Base-by-base conservation (phyloP, 2,888 invertebrate species). In the Dasysyrphus albostriatus region DNA sequence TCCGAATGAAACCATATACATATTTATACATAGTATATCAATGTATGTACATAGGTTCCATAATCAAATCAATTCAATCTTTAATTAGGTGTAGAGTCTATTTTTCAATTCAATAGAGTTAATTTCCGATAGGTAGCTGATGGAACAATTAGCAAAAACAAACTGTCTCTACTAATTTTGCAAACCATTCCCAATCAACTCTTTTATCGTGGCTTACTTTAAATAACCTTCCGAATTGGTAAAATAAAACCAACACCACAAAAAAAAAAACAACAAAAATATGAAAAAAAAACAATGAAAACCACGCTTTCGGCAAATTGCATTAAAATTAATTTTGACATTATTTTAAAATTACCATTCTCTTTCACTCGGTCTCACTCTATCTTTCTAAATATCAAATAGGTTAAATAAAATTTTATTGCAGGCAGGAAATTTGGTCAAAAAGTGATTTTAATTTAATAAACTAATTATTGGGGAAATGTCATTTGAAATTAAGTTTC, bases 381-480 rank as follows among this genome's bases (percentile, higher is more conserved):
- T 29, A 3, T 34, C 10, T 65, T 12, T 44, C 34, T 14, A 63
- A 80, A 73, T 73, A 73, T 67, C 37, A 54, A 72, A 58, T 72
- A 72, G 51, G 61, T 39, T 42, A 69, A 82, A 84, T 76, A 81
- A 76, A 76, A 84, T 76, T 81, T 81, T 77, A 84, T 84, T 73
- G 61, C 51, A 58, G 44, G 63, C n/a, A 63, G 74, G 58, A 78
- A 78, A 51, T 59, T 61, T 51, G 32, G 34, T 16, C 39, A 83
- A 75, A 84, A 74, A 72, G 54, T 44, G 61, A 70, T 79, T 87
- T 83, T 87, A 83, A 87, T 87, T 87, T 79, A 83, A 87, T 87
- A 78, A 87, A 78, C 87, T 79, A 79, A 83, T 87, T 87, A 83
- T 87, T 63, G 83, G 70, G 24, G 74, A 70, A 65, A 79, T 78